Evolutionary conservation across 2,888 invertebrate genomes (phyloP).

Genomic region (Xiphydria camelus): DNA sequence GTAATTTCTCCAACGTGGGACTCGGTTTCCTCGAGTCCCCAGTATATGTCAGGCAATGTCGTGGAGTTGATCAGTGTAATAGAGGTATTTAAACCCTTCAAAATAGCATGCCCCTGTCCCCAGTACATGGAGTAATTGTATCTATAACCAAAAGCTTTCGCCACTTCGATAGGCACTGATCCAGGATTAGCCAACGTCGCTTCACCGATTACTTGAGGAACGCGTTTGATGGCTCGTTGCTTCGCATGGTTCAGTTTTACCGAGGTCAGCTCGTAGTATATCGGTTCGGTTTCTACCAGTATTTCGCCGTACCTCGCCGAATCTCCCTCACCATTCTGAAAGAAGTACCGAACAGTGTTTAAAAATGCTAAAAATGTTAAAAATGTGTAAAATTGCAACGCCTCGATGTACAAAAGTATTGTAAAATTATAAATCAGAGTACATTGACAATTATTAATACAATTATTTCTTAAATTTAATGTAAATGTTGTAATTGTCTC

Average conservation of each 20-base stretch:
- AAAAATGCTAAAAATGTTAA: not conserved
- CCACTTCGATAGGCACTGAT: conserved; percentile 66
- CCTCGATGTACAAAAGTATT: not conserved
- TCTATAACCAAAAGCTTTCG: conserved; percentile 74
- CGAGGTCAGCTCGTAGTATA: conserved; percentile 72
- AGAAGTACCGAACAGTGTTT: too few relatives aligned
- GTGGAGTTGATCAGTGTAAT: conserved; percentile 66
- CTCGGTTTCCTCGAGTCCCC: conserved; percentile 67
- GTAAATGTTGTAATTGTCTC: too few relatives aligned
- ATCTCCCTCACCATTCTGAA: conserved; percentile 40
- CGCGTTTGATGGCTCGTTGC: conserved; percentile 58
- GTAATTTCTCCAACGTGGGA: conserved; percentile 62
- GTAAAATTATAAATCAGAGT: too few relatives aligned
- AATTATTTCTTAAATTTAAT: too few relatives aligned
- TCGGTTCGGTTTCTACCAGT: conserved; percentile 79
- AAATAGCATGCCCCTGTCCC: conserved; percentile 77
- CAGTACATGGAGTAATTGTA: conserved; percentile 74
- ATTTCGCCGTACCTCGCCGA: conserved; percentile 66
- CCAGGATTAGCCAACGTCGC: conserved; percentile 59
- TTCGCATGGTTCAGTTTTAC: conserved; percentile 66
- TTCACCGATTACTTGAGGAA: conserved; percentile 48
- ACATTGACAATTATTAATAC: too few relatives aligned
- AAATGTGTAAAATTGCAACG: too few relatives aligned
- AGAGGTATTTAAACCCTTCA: conserved; percentile 70
- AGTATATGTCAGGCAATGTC: conserved; percentile 65